Evolutionary conservation across 2,113 vertebrate species (phyloP).

Genomic region (Rostratula benghalensis): DNA sequence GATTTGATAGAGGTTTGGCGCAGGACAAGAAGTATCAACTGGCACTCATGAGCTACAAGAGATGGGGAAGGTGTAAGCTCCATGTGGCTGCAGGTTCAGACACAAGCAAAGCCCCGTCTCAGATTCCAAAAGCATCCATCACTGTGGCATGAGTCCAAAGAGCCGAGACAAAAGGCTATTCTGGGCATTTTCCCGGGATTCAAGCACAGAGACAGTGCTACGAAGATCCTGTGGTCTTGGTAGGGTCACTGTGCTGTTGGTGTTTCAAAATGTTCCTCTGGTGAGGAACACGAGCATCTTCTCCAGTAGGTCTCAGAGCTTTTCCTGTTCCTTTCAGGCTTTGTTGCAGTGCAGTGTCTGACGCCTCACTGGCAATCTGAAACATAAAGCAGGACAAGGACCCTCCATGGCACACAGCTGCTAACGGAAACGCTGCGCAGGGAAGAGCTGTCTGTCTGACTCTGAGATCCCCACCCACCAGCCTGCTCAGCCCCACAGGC

Average conservation of each 20-base stretch:
- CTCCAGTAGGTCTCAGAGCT: background rate
- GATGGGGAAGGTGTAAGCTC: background rate
- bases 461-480: background rate
- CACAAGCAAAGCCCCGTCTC: conserved; percentile 7
- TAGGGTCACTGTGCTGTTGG: background rate
- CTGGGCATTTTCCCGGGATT: background rate
- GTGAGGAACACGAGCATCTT: background rate
- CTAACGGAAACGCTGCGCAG: background rate
- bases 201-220: background rate
- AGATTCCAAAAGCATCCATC: conserved; percentile 20
- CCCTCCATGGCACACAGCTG: background rate
- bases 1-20: background rate
- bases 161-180: conserved; percentile 6
- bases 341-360: background rate
- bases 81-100: background rate
- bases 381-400: background rate
- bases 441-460: background rate
- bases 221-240: background rate
- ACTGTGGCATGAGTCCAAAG: background rate
- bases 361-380: background rate
- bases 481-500: background rate
- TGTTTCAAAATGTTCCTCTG: background rate
- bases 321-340: background rate
- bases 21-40: background rate
- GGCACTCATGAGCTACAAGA: background rate